Evolutionary conservation across 2,888 invertebrate genomes (phyloP), one percentile per base, ranked within the genome.

Genomic region (Achlya flavicornis): DNA sequence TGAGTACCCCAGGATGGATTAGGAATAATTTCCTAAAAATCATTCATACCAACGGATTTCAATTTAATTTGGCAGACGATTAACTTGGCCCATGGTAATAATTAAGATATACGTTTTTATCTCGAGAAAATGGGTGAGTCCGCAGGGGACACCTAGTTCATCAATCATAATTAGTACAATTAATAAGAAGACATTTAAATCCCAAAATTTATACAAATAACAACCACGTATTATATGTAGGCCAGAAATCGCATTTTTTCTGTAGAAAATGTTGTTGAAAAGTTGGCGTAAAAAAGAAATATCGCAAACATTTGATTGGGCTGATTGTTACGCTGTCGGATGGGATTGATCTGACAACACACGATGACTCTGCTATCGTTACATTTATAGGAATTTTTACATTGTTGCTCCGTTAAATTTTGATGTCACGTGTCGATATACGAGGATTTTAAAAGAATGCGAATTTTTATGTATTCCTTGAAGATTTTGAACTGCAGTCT

Each of bases 251-350:
- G 14, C 16, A 53, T n/a, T 19, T 53, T n/a, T n/a, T 53, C 53
- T 10, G 7, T 10, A 53, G 19, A 53, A 53, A 53, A 53, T 48
- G 16, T 16, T 26, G 26, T 26, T 26, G 26, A 53, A 53, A 53
- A 53, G 53, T 53, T 53, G 53, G 19, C 53, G 6, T 53, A 19
- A 53, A 53, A 53, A 16, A 19, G 53, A 19, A n/a, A 16, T 53
- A 53, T 53, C 19, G 53, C 53, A 53, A 53, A 53, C 53, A 53
- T 48, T 53, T 53, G 53, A 53, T 53, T 53, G 53, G 53, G 19
- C 19, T 19, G 53, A 19, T 53, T 53, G 53, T 53, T 53, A 53
- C 19, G 53, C 19, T 53, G 53, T 19, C 53, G 16, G 53, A 10
- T 19, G 14, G 53, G 53, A 53, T 53, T 53, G 53, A 53, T 53